Percentiles rank a stretch among this genome's conserved stretches.
These are phyloP conservation scores for Andrena flavipes DNA, from an alignment of 2,888 invertebrate species.

Conservation along the genomic window DNA sequence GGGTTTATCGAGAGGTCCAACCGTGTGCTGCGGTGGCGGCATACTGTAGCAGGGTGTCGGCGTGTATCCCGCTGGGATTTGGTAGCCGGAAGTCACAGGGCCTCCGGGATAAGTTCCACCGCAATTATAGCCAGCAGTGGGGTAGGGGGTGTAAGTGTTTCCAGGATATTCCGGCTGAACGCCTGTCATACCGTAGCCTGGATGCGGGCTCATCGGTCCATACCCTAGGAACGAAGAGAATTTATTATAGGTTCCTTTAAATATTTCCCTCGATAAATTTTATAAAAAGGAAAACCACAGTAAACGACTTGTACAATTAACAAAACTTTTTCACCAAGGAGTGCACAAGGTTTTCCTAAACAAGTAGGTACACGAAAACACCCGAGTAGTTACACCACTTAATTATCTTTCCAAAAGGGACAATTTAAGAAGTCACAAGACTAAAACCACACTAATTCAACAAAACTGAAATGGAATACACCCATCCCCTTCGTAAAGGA, in stretches of 20 bases:
- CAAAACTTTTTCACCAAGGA: too few relatives aligned
- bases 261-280: too few relatives aligned
- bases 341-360: too few relatives aligned
- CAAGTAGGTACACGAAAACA: too few relatives aligned
- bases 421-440: not conserved
- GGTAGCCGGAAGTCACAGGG: conserved; percentile 87
- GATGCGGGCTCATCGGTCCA: conserved; percentile 93
- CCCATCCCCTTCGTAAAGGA: not conserved
- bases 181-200: conserved; percentile 91
- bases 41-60: conserved; percentile 93
- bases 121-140: conserved; percentile 87
- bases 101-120: conserved; percentile 85
- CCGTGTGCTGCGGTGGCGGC: conserved; percentile 91
- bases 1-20: conserved; percentile 87
- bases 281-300: too few relatives aligned
- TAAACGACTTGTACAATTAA: too few relatives aligned
- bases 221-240: conserved; percentile 87
- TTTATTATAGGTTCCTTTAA: not conserved
- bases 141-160: conserved; percentile 90
- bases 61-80: conserved; percentile 89
- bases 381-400: too few relatives aligned
- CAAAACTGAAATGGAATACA: not conserved
- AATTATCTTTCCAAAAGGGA: too few relatives aligned
- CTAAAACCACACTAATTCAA: not conserved
- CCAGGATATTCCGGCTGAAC: conserved; percentile 93